These are phyloP conservation scores for Channa argus DNA, from an alignment of 2,113 vertebrate species.

Conservation along the genomic window DNA sequence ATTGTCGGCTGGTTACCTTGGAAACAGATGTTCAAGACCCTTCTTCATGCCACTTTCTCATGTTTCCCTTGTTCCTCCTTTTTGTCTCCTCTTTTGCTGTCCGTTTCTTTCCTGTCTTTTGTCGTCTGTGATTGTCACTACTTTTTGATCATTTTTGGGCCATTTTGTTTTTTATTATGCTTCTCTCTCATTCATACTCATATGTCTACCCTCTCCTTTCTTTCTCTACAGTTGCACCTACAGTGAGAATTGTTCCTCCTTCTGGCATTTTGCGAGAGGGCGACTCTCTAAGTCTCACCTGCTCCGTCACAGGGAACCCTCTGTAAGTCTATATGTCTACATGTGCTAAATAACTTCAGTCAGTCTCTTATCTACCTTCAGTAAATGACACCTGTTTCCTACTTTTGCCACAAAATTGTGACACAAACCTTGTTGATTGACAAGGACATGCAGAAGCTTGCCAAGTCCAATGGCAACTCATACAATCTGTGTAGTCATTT, in stretches of 20 bases:
- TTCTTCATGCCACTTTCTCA: slow-evolving; percentile 38
- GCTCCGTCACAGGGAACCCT: slow-evolving; percentile 89
- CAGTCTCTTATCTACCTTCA: not conserved
- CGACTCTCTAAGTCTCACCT: slow-evolving; percentile 88
- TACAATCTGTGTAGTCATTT: no score
- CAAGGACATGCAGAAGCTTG: slow-evolving; percentile 20
- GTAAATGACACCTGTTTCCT: not conserved
- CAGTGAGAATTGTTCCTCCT: slow-evolving; percentile 88
- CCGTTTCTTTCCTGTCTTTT: slow-evolving; percentile 1
- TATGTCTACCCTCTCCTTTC: slow-evolving; percentile 13
- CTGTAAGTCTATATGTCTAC: slow-evolving; percentile 83
- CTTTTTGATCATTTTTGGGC: slow-evolving; percentile 26
- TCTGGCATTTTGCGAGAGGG: slow-evolving; percentile 89
- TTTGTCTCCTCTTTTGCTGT: slow-evolving; percentile 24
- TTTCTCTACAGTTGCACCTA: slow-evolving; percentile 86
- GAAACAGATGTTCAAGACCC: slow-evolving; percentile 70
- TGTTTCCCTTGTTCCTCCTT: slow-evolving; percentile 32
- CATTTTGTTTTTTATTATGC: not conserved
- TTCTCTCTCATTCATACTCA: slow-evolving; percentile 3
- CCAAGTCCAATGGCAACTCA: slow-evolving; percentile 19
- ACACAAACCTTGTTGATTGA: slow-evolving; percentile 36
- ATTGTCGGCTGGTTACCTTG: slow-evolving; percentile 66
- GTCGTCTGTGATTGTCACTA: not conserved
- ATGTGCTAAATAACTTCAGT: slow-evolving; percentile 6
- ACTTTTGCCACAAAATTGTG: not conserved